Evolutionary conservation across 37 sponge, comb jelly and placozoan genomes (phyloP), one percentile per base, ranked within the genome.

Genomic region (Ianthella basta): DNA sequence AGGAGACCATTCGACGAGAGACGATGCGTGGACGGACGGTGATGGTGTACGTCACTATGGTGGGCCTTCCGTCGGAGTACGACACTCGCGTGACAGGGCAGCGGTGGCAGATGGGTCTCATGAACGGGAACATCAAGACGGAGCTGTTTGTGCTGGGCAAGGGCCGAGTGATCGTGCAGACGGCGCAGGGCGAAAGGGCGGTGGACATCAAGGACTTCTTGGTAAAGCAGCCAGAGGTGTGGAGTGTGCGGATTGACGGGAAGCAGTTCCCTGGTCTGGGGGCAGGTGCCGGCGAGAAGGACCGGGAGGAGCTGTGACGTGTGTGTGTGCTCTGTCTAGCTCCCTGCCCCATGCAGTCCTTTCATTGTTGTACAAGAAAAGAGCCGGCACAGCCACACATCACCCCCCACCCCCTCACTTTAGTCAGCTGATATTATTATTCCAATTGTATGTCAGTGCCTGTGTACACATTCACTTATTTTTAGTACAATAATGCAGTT

Each of bases 161-260:
- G 15, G 83, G 86, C 19, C 35, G 84, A 0, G 80, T 88, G 19
- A 54, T 92, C 15, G 77, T 88, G 60, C 32, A 86, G 68, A 69
- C 56, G 20, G 19, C 74, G 77, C 83, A 88, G 38, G 92, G 92
- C 0, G 80, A 82, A 33, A 16, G 55, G 57, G 86, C 89, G 25
- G 85, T 82, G 89, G 83, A 92, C 4, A 40, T 92, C 53, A 92
- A 92, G 69, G 89, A 92, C 80, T 92, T 70, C 83, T 39, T 92
- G 10, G 83, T 88, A 16, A 77, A 85, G 21, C 86, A 81, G 60
- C 60, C 82, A 4, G 92, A 92, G 21, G 88, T 89, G 36, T 59
- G 75, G 18, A 83, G 82, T 25, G 92, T 92, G 18, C 34, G 61
- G 41, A 60, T 92, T 73, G 89, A 86, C 0, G 78, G 86, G 34